Conservation (phyloP, 2,797 vertebrate genomes). For the Bryconaethiops microstoma region DNA sequence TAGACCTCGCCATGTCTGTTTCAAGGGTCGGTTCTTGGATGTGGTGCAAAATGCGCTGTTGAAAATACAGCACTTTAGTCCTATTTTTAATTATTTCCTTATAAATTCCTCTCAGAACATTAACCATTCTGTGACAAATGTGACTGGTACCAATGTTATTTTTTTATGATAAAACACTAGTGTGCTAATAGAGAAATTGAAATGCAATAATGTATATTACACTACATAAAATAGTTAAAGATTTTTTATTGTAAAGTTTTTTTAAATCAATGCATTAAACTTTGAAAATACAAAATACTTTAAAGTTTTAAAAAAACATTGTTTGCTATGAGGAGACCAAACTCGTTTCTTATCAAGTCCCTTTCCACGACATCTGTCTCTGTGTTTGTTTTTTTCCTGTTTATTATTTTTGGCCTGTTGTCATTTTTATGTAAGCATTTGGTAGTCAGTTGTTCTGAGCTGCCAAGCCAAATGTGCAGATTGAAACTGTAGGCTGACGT, state of each 20-base stretch:
- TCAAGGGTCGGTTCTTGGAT: background rate
- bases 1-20: slow-evolving; percentile 4
- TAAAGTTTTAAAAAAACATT: background rate
- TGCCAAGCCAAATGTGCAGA: slow-evolving; percentile 10
- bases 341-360: background rate
- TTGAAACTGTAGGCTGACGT: slow-evolving; percentile 3
- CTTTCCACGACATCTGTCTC: background rate
- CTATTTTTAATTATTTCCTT: background rate
- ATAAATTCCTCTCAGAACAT: background rate
- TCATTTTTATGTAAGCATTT: slow-evolving; percentile 11
- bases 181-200: slow-evolving; percentile 14
- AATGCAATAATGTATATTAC: slow-evolving; percentile 41
- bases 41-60: slow-evolving; percentile 33
- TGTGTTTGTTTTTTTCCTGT: background rate
- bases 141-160: slow-evolving; percentile 24
- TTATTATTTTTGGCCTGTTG: background rate
- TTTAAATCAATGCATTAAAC: slow-evolving; percentile 41
- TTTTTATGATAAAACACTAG: slow-evolving; percentile 2
- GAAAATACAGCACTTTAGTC: slow-evolving; percentile 11
- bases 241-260: slow-evolving; percentile 35
- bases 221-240: slow-evolving; percentile 27
- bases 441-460: background rate
- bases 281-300: slow-evolving; percentile 1
- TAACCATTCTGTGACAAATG: slow-evolving; percentile 1
- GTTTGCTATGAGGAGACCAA: slow-evolving; percentile 8